A percentile compares a stretch with the other conserved stretches of the same genome.
Evolutionary conservation across 53 echinoderm and acorn worm genomes (phyloP).

Genomic region (Arbacia lixula): DNA sequence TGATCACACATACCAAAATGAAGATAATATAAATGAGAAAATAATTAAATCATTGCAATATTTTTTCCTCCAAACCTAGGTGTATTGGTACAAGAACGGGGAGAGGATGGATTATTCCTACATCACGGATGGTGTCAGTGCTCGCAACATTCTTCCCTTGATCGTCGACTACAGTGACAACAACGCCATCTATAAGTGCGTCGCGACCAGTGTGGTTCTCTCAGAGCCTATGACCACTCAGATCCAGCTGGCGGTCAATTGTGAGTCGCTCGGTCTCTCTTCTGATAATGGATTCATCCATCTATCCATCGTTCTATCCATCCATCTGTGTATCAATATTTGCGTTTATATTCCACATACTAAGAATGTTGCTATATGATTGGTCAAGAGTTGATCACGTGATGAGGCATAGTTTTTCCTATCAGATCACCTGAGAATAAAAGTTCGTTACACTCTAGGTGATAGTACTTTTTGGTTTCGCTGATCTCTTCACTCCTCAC

Average conservation of each 20-base stretch:
- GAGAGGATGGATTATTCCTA: constrained; percentile 90
- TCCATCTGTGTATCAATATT: too few relatives aligned
- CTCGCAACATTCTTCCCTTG: constrained; percentile 68
- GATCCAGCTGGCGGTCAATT: constrained; percentile 74
- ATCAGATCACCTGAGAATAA: too few relatives aligned
- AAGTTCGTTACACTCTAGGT: too few relatives aligned
- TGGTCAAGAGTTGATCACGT: background rate
- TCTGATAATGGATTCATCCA: too few relatives aligned
- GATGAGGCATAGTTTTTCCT: too few relatives aligned
- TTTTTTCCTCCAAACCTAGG: constrained; percentile 54
- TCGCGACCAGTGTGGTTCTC: constrained; percentile 75
- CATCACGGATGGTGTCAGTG: constrained; percentile 71
- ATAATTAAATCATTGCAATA: too few relatives aligned
- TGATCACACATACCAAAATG: too few relatives aligned
- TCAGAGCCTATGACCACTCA: constrained; percentile 64
- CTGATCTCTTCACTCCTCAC: too few relatives aligned
- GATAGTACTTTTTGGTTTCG: too few relatives aligned
- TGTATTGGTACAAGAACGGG: constrained; percentile 93
- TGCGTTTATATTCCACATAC: background rate
- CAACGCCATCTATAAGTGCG: constrained; percentile 78
- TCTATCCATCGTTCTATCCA: too few relatives aligned
- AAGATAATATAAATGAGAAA: too few relatives aligned
- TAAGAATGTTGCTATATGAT: background rate
- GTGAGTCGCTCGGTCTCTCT: constrained; percentile 62
- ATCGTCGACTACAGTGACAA: constrained; percentile 80